These are phyloP conservation scores for Prosopocoilus inquinatus DNA, from an alignment of 2,888 invertebrate species.

Conservation along the genomic window DNA sequence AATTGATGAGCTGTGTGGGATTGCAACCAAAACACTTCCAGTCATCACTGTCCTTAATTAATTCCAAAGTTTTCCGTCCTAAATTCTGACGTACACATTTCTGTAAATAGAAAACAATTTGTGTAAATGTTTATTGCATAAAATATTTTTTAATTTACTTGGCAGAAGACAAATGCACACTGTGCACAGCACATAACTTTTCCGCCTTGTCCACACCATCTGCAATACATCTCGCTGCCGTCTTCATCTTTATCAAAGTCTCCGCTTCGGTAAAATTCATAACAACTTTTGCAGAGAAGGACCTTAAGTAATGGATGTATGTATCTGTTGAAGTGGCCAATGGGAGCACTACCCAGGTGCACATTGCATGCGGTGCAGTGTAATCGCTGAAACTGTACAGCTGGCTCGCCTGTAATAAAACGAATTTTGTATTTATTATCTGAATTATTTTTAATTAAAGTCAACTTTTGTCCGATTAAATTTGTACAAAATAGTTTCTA, in stretches of 20 bases:
- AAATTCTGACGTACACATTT: constrained; percentile 75
- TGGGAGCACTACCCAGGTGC: constrained; percentile 71
- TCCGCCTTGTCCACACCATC: constrained; percentile 78
- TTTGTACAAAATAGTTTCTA: too few species aligned
- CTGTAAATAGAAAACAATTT: constrained; percentile 48
- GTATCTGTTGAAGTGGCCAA: constrained; percentile 62
- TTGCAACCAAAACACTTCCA: constrained; percentile 80
- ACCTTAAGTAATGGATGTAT: constrained; percentile 73
- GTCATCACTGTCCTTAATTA: constrained; percentile 73
- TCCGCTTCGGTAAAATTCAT: constrained; percentile 76
- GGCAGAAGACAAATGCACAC: constrained; percentile 73
- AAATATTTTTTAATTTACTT: constrained; percentile 49
- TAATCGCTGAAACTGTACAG: constrained; percentile 59
- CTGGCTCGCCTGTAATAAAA: constrained; percentile 56
- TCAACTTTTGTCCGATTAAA: too few species aligned
- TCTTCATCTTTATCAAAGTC: constrained; percentile 82
- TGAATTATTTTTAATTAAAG: neutral
- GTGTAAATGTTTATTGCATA: neutral
- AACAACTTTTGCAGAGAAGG: constrained; percentile 69
- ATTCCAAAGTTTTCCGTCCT: constrained; percentile 62
- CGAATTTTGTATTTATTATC: neutral
- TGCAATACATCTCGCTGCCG: constrained; percentile 77
- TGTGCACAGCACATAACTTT: constrained; percentile 74
- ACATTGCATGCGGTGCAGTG: constrained; percentile 76
- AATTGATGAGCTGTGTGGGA: constrained; percentile 62